These are phyloP conservation scores for Lepidochrysops patricia DNA, from an alignment of 2,888 invertebrate genomes.

Conservation along the genomic window DNA sequence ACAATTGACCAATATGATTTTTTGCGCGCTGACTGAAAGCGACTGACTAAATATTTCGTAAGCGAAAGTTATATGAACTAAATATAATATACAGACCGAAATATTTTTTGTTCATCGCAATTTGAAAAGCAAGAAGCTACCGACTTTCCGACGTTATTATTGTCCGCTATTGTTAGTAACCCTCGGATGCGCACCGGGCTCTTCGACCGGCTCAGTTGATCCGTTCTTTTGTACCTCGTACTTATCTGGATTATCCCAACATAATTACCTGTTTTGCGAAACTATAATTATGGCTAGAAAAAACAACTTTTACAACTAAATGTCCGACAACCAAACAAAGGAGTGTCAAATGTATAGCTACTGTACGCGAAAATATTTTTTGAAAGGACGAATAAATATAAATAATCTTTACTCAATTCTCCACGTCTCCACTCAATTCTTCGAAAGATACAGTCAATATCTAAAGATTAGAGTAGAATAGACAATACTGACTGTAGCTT, in stretches of 20 bases:
- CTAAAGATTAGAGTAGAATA: too few species aligned
- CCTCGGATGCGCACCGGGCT: constrained; percentile 52
- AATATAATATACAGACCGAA: constrained; percentile 29
- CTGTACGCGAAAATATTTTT: constrained; percentile 24
- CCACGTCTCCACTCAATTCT: neutral
- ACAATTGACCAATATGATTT: neutral
- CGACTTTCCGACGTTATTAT: constrained; percentile 69
- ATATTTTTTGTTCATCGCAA: constrained; percentile 46
- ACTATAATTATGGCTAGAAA: constrained; percentile 49
- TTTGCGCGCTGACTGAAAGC: neutral
- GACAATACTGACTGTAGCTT: too few species aligned
- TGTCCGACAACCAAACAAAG: constrained; percentile 46
- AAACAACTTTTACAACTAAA: constrained; percentile 44
- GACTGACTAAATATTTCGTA: neutral
- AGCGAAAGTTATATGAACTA: constrained; percentile 20
- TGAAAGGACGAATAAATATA: neutral
- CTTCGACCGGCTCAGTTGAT: constrained; percentile 38
- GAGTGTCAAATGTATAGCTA: constrained; percentile 32
- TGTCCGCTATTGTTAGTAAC: constrained; percentile 50
- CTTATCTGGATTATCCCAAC: constrained; percentile 59
- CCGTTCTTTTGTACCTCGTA: constrained; percentile 48
- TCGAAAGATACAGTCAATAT: neutral
- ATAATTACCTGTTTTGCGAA: constrained; percentile 68
- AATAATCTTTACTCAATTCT: neutral
- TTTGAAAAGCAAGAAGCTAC: constrained; percentile 69